These are phyloP conservation scores for Parnassius smintheus DNA, from an alignment of 2,888 invertebrate genomes.

Conservation along the genomic window DNA sequence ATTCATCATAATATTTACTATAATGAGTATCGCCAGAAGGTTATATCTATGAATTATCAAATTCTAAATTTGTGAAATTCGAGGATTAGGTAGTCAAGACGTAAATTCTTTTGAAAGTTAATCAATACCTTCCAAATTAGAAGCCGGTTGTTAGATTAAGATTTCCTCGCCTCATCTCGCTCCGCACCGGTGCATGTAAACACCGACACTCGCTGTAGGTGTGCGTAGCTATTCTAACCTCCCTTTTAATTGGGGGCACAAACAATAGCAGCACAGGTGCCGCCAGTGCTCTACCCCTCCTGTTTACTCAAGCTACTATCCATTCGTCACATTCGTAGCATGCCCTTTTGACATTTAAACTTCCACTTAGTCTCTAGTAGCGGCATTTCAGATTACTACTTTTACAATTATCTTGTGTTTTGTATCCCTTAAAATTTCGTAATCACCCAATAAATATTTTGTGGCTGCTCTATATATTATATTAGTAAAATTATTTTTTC, in stretches of 20 bases:
- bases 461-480: too few relatives aligned
- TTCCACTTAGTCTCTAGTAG: conserved; percentile 34
- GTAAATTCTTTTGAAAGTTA: conserved; percentile 16
- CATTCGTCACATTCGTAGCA: conserved; percentile 40
- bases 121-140: conserved; percentile 30
- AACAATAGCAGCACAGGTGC: conserved; percentile 68
- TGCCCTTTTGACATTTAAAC: conserved; percentile 51
- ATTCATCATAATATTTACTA: too few relatives aligned
- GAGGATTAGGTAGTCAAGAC: conserved; percentile 4
- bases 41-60: too few relatives aligned
- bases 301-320: conserved; percentile 63
- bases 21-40: too few relatives aligned
- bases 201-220: conserved; percentile 48
- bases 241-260: conserved; percentile 70
- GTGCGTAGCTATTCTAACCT: conserved; percentile 67
- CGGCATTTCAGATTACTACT: conserved; percentile 8
- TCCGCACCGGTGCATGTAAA: conserved; percentile 54
- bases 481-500: too few relatives aligned
- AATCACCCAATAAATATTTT: too few relatives aligned
- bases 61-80: too few relatives aligned
- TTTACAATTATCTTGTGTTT: too few relatives aligned
- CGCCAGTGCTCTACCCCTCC: conserved; percentile 49
- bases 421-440: too few relatives aligned
- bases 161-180: conserved; percentile 59
- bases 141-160: conserved; percentile 52